These are phyloP conservation scores for Gymnogyps californianus DNA, from an alignment of 2,113 vertebrate species.

Conservation along the genomic window DNA sequence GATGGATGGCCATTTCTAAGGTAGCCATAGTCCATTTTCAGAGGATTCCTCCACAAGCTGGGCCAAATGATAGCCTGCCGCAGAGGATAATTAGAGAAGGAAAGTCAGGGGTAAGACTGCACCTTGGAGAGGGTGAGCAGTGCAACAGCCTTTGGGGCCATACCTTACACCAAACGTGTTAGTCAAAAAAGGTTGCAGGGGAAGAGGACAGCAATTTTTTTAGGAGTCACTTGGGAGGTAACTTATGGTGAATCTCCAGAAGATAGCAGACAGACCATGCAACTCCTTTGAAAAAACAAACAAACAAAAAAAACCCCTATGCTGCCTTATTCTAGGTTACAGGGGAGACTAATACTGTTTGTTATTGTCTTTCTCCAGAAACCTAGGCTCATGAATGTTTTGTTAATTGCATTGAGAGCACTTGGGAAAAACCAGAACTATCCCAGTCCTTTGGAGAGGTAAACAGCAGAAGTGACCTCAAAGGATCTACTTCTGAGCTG, in stretches of 20 bases:
- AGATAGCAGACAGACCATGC: fast-evolving
- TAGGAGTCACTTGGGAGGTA: neutral
- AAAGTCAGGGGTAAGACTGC: neutral
- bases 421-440: neutral
- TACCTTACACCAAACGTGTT: neutral
- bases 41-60: neutral
- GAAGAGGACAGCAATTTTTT: neutral
- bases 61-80: neutral
- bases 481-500: neutral
- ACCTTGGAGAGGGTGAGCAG: neutral
- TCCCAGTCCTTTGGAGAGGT: neutral
- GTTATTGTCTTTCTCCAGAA: neutral
- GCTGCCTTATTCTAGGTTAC: neutral
- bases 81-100: neutral
- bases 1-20: neutral
- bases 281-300: neutral
- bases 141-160: neutral
- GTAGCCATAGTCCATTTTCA: neutral
- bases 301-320: fast-evolving
- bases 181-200: neutral
- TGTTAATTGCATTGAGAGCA: neutral
- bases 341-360: neutral
- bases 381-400: neutral
- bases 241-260: neutral
- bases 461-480: neutral